Evolutionary conservation across 2,113 vertebrate genomes (phyloP), one percentile per base, ranked within the genome.

Genomic region (Tamias sibiricus): DNA sequence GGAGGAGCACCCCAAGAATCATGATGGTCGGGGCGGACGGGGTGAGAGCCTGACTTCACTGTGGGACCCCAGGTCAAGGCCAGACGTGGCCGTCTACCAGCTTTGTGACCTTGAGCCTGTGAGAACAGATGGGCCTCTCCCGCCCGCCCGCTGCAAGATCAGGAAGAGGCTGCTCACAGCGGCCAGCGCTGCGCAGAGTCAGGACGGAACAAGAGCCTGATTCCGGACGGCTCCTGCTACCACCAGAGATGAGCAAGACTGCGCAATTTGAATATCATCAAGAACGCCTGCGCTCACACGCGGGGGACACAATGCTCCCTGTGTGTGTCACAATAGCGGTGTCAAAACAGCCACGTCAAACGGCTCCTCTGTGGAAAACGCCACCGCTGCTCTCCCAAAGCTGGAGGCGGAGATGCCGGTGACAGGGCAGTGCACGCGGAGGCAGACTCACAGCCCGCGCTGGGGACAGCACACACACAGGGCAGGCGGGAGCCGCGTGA

Each of bases 371-470:
- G 3, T 5, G 4, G 40, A 20, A 49, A 89, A 83, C 5, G 9
- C 10, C 26, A 28, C 1, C 17, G 11, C 4, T 19, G 26, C n/a
- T 59, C 26, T 80, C 8, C 2, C 12, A 42, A 57, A n/a, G 11
- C 37, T 75, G 52, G 47, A 66, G 80, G 28, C 10, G 10, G 13
- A 40, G 49, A 35, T 6, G 17, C 14, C 4, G 9, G 0, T 64
- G 64, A 62, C n/a, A 11, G 14, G 35, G 17, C 26, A 9, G 22
- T 13, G 14, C 0, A 24, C 13, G 64, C 3, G 14, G 35, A 44
- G 20, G 22, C 20, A 6, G 32, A 52, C 8, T 9, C 8, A 0
- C 8, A 22, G 20, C 32, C 4, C 0, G 1, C 1, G 16, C 24
- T 7, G 17, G 59, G 35, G 35, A 32, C 77, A 47, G 17, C 2